Evolutionary conservation across 1,140 invertebrate species (phyloP), one percentile per base, ranked within the genome.

Genomic region (Danaus plexippus): DNA sequence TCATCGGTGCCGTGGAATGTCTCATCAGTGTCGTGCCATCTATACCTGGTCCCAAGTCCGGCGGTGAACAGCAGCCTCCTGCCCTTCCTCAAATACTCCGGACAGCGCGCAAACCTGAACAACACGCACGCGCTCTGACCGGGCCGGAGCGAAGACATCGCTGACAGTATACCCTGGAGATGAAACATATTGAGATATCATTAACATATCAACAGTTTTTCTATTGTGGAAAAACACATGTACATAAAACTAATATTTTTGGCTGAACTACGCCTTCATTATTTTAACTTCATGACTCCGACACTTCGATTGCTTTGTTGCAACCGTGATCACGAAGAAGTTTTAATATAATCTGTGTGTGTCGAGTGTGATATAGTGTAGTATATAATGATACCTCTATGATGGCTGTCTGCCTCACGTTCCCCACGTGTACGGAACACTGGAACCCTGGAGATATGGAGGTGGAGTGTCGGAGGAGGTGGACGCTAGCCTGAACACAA

Each of bases 401-500:
- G 13, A 98, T 92, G 12, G 95, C 97, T 0, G 97, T 98, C 87
- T 99, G 98, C 9, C 96, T 87, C 11, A 99, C 94, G 75, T 97
- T 98, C 1, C 96, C 97, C 57, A 98, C 94, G 75, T 98, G 96
- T 2, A 99, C 92, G 0, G 96, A 98, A 18, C 95, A 94, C 89
- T 98, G 96, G 86, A 97, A 98, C 11, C 96, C 96, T 7, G 90
- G 91, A 61, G 91, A 93, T 59, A 98, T 97, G 13, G 91, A 91
- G 2, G 92, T 95, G 0, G 92, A 89, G 80, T 98, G 96, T 66
- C 93, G 95, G 9, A 98, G 87, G 7, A 98, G 91, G 42, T 92
- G 92, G 4, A 99, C 92, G 52, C 91, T 93, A 0, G 97, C 97
- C 92, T 95, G 87, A 89, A 64, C 66, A 67, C 52, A 46, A 60